phyloP scores from a whole-genome alignment of 2,113 vertebrate genomes.

The Macquaria australasica region DNA sequence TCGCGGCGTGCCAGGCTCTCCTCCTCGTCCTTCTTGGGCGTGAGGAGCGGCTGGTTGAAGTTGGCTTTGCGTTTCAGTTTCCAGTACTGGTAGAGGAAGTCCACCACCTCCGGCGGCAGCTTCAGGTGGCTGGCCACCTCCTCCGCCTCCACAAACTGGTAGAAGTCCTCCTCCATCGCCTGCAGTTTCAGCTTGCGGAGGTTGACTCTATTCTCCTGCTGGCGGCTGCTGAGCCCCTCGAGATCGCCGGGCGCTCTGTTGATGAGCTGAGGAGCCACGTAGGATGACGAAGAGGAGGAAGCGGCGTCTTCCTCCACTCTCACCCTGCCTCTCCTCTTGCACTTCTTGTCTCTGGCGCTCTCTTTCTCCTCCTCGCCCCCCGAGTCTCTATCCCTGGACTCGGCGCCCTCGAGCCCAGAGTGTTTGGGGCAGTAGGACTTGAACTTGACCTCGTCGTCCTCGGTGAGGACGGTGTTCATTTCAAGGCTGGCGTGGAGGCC shows the following conservation, averaged over 20 bases:
- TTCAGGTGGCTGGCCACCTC: constrained; percentile 88
- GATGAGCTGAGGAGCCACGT: constrained; percentile 48
- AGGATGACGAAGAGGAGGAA: constrained; percentile 44
- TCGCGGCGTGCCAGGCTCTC: constrained; percentile 95
- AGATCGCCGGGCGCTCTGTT: constrained; percentile 17
- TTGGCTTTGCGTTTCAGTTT: constrained; percentile 96
- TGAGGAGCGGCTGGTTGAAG: constrained; percentile 96
- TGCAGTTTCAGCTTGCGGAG: constrained; percentile 94
- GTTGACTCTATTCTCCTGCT: constrained; percentile 89
- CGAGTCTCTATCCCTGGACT: constrained; percentile 61
- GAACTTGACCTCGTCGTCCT: constrained; percentile 97
- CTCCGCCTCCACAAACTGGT: constrained; percentile 88
- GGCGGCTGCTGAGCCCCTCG: constrained; percentile 82
- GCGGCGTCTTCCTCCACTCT: constrained; percentile 39
- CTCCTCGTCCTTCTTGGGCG: constrained; percentile 96
- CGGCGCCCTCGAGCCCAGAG: constrained; percentile 82
- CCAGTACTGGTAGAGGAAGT: constrained; percentile 98
- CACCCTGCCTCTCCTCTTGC: constrained; percentile 58
- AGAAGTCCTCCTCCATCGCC: constrained; percentile 96
- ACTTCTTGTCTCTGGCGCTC: constrained; percentile 47
- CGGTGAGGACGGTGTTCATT: constrained; percentile 96
- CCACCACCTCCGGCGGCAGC: constrained; percentile 88
- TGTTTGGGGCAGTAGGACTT: constrained; percentile 97
- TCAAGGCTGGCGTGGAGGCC: constrained; percentile 91
- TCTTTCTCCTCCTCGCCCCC: constrained; percentile 60